Conservation (phyloP, 2,888 invertebrate genomes). For the Mylabris sibirica region DNA sequence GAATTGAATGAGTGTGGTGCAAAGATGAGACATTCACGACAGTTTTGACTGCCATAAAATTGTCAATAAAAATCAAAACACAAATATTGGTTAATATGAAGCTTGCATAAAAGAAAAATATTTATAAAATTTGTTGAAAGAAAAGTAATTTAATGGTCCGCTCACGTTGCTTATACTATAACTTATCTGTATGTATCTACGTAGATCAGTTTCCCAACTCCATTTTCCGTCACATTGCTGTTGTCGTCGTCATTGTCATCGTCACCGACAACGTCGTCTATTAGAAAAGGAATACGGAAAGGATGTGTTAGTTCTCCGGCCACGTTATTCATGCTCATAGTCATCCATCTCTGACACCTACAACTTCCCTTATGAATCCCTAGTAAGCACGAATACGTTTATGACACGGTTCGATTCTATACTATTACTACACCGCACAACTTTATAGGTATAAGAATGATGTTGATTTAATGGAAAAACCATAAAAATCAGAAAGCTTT, state of each 20-base stretch:
- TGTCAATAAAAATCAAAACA: no score
- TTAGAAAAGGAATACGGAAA: slow-evolving; percentile 21
- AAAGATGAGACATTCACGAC: background rate
- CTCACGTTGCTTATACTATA: background rate
- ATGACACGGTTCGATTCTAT: slow-evolving; percentile 26
- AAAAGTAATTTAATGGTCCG: background rate
- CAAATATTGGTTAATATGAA: background rate
- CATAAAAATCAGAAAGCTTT: slow-evolving; percentile 4
- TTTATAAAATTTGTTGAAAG: background rate
- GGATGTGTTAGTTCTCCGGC: slow-evolving; percentile 38
- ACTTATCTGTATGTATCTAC: background rate
- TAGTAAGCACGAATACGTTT: slow-evolving; percentile 41
- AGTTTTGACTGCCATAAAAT: background rate
- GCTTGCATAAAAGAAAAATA: background rate
- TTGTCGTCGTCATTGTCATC: background rate
- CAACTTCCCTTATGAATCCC: slow-evolving; percentile 47
- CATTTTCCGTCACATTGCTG: background rate
- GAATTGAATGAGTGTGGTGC: background rate
- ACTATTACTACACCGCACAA: background rate
- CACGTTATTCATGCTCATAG: slow-evolving; percentile 44
- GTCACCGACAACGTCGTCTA: background rate
- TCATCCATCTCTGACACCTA: slow-evolving; percentile 51
- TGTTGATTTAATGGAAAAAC: slow-evolving; percentile 1
- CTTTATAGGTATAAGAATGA: background rate
- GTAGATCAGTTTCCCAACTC: background rate